A percentile compares a stretch with the other conserved stretches of the same genome.
These are phyloP conservation scores for Planiliza haematocheilus DNA, from an alignment of 2,113 vertebrate genomes.

Conservation along the genomic window DNA sequence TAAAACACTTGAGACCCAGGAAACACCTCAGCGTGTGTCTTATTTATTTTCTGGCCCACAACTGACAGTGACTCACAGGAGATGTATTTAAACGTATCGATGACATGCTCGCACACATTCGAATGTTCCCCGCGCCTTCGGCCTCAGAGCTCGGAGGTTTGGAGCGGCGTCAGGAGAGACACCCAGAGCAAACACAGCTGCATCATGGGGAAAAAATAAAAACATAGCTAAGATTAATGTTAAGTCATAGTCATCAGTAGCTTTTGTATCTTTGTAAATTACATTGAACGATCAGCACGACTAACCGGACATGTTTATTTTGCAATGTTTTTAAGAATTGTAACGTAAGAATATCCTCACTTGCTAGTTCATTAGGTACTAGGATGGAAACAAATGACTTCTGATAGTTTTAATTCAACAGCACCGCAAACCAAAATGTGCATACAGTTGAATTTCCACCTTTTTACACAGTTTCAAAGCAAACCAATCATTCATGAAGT, in stretches of 20 bases:
- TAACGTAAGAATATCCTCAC: no score
- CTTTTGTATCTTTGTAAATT: conserved; percentile 61
- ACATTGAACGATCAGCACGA: conserved; percentile 39
- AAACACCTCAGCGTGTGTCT: conserved; percentile 66
- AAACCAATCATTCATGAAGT: no score
- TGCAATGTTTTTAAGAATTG: conserved; percentile 8
- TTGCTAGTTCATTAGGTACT: no score
- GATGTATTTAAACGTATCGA: conserved; percentile 44
- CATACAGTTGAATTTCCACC: no score
- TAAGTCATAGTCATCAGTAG: conserved; percentile 9
- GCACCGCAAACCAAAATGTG: no score
- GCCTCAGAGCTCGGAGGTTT: conserved; percentile 11
- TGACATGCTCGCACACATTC: conserved; percentile 12
- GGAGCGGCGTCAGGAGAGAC: conserved; percentile 12
- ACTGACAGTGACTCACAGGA: conserved; percentile 61
- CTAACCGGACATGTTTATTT: conserved; percentile 3
- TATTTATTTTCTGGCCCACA: conserved; percentile 56
- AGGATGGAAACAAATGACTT: no score
- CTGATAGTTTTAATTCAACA: no score
- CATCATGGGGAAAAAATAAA: conserved; percentile 10
- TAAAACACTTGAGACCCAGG: conserved; percentile 59
- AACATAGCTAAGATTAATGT: conserved; percentile 19
- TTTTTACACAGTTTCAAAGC: no score
- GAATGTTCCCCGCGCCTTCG: conserved; percentile 14
- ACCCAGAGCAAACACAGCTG: conserved; percentile 8